phyloP scores from a whole-genome alignment of 1,140 invertebrate species.

The Oscheius sp. region DNA sequence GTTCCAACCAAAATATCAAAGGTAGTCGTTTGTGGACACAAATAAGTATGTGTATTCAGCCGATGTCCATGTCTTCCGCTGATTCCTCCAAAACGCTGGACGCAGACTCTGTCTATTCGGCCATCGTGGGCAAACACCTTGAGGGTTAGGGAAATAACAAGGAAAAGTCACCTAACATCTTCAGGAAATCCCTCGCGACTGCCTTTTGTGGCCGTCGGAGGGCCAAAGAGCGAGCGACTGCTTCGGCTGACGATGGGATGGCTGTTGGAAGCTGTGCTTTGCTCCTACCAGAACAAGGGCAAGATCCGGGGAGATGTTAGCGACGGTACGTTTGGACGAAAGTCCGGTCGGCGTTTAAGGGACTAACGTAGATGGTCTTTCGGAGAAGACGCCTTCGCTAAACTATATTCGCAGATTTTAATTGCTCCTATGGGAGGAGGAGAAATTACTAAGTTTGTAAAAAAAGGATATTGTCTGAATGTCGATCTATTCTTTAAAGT shows the following conservation, averaged over 20 bases:
- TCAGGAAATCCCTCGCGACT: neutral
- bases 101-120: neutral
- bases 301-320: neutral
- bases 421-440: no score
- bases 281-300: neutral
- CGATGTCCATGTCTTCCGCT: no score
- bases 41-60: no score
- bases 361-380: no score
- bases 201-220: neutral
- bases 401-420: no score
- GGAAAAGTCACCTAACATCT: neutral
- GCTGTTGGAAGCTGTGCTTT: neutral
- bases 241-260: slow-evolving; percentile 3
- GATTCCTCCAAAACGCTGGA: neutral
- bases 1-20: neutral
- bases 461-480: no score
- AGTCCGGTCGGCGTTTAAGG: no score
- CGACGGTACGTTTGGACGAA: neutral
- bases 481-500: no score
- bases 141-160: no score
- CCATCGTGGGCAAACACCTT: neutral
- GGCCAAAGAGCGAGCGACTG: slow-evolving; percentile 10
- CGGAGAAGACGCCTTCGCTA: no score
- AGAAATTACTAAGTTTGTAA: no score
- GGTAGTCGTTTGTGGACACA: neutral